Evolutionary conservation across 2,113 vertebrate species (phyloP), one percentile per base, ranked within the genome.

Genomic region (Pomatorhinus ruficollis): DNA sequence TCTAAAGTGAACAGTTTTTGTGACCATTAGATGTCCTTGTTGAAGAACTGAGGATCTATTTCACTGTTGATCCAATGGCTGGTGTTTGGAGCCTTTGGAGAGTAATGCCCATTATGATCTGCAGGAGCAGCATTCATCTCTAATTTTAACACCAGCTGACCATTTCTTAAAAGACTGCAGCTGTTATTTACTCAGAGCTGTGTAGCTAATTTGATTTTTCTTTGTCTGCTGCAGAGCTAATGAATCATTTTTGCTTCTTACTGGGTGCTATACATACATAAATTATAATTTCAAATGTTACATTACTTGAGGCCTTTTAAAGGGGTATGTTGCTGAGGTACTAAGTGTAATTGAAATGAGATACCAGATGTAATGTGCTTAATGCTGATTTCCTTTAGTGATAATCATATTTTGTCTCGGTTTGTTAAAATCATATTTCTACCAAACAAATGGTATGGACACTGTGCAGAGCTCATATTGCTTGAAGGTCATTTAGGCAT

Each of bases 121-220:
- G 44, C 74, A 83, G 70, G 61, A 95, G 78, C 61, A 90, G 79
- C 53, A 22, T 82, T 88, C 5, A 19, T 86, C 83, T 93, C 63
- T 68, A 24, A 76, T 90, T 83, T 79, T 91, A 81, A 89, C 31
- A 72, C 66, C 92, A 90, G 85, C 92, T 82, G 79, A 93, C 63
- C 4, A 0, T 60, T 89, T 85, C 82, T 64, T 85, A 31, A 72
- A 92, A 80, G 88, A 35, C 60, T 94, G 71, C 83, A 93, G 89
- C 92, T 97, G 94, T 94, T 96, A 90, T 80, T 93, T 93, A 72
- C 92, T 72, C 59, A 45, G 59, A 80, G 35, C 59, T 66, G 45
- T 88, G 75, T 83, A 93, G 74, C 92, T 96, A 80, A 83, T 92
- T 80, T 76, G 30, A 77, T 82, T 83, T 78, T 64, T 69, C 74